Conservation (phyloP, 2,113 vertebrate genomes). For the Theristicus caerulescens region DNA sequence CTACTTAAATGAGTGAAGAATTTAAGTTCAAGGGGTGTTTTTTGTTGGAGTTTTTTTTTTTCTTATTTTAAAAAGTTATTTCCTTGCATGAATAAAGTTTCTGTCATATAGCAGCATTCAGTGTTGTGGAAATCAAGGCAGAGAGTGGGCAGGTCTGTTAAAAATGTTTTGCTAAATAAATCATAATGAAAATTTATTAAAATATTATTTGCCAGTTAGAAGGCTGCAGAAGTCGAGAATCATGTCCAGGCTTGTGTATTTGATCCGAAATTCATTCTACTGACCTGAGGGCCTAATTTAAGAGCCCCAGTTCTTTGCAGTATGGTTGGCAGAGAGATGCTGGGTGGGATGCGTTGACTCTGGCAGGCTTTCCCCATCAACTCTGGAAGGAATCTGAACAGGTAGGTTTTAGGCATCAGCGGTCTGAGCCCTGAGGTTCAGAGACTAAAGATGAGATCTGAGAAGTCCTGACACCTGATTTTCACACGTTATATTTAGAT, state of each 20-base stretch:
- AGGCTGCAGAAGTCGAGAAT: neutral
- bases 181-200: neutral
- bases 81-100: neutral
- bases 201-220: neutral
- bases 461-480: neutral
- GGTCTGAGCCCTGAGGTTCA: neutral
- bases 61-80: neutral
- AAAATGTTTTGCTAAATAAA: neutral
- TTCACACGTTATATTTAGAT: neutral
- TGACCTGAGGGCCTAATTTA: neutral
- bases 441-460: neutral
- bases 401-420: neutral
- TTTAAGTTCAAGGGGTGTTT: neutral
- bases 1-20: neutral
- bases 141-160: neutral
- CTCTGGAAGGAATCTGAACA: neutral
- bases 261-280: neutral
- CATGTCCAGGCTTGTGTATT: neutral
- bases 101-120: neutral
- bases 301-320: neutral
- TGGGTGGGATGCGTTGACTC: neutral
- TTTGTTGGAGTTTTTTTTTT: neutral
- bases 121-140: neutral
- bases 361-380: neutral
- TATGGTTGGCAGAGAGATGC: neutral